Evolutionary conservation across 2,888 invertebrate species (phyloP), one percentile per base, ranked within the genome.

Genomic region (Nudaria mundana): DNA sequence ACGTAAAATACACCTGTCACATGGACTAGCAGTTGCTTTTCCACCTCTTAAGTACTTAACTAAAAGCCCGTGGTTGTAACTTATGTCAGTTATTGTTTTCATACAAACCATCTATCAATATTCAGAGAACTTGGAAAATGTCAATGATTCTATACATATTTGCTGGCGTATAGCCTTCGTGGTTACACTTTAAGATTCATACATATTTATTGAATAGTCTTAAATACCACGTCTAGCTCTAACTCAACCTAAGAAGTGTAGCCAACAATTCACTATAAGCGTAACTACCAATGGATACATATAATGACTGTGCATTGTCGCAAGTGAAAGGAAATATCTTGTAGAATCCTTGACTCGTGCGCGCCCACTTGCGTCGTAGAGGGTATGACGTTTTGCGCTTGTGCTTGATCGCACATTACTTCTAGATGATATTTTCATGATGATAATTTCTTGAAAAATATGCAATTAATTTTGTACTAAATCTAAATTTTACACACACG

Each of bases 241-340:
- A n/a, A n/a, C n/a, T n/a, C n/a, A n/a, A n/a, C n/a, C 49, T 48
- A 49, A 43, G 45, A 48, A 47, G 38, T 50, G 45, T 33, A 49
- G 40, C 48, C 46, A 51, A 50, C 44, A 46, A 49, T 42, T 43
- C 44, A 46, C 43, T 50, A 39, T 42, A 47, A 28, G 16, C 26
- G 45, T 50, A 52, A 40, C 48, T 58, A 64, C 51, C 56, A 45
- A 61, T n/a, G n/a, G n/a, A n/a, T 59, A 64, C 52, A 40, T 55
- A 56, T 43, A 51, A 54, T 49, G 52, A 47, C 45, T 63, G 63
- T 69, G 80, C 72, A 85, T 85, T 86, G 86, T 85, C 82, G 76
- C 72, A 81, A 85, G 87, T 87, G 87, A 88, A 88, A 87, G 87
- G 87, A 85, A 87, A 87, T 86, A 85, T 85, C 81, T 84, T 78